phyloP scores from a whole-genome alignment of 2,113 vertebrate genomes.

The Chloebia gouldiae region DNA sequence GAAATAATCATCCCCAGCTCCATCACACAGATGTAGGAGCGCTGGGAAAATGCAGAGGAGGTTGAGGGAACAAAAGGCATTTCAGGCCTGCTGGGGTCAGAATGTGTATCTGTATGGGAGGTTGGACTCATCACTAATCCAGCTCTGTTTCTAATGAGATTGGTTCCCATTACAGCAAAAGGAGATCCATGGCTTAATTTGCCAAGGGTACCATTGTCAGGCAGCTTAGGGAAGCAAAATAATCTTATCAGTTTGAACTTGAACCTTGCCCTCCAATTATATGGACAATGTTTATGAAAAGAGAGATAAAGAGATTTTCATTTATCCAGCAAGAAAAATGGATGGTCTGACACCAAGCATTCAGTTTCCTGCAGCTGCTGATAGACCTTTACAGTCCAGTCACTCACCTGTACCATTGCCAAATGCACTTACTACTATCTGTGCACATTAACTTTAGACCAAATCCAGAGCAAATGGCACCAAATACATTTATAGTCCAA shows the following conservation, averaged over 20 bases:
- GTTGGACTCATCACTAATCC: conserved; percentile 28
- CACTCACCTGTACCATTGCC: not conserved
- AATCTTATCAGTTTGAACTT: conserved; percentile 52
- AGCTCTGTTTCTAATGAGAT: conserved; percentile 54
- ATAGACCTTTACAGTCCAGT: not conserved
- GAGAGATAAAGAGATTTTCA: conserved; percentile 20
- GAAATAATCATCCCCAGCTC: not conserved
- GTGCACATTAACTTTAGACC: not conserved
- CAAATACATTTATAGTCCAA: not conserved
- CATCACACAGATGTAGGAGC: not conserved
- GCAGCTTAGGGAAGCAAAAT: conserved; percentile 21
- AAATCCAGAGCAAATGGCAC: not conserved
- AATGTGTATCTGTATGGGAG: not conserved
- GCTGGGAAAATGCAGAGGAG: conserved; percentile 17
- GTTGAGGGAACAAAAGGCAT: conserved; percentile 33
- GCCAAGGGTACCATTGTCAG: conserved; percentile 5
- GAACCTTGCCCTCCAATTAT: conserved; percentile 36
- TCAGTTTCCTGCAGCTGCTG: not conserved
- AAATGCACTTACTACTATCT: not conserved
- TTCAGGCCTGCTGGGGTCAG: conserved; percentile 38
- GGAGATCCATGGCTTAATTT: conserved; percentile 11
- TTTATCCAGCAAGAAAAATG: not conserved
- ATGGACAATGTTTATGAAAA: not conserved
- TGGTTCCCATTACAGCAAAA: conserved; percentile 46
- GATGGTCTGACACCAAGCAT: not conserved